These are phyloP conservation scores for Acrobeloides nanus DNA, from an alignment of 2,888 invertebrate species.

Conservation along the genomic window DNA sequence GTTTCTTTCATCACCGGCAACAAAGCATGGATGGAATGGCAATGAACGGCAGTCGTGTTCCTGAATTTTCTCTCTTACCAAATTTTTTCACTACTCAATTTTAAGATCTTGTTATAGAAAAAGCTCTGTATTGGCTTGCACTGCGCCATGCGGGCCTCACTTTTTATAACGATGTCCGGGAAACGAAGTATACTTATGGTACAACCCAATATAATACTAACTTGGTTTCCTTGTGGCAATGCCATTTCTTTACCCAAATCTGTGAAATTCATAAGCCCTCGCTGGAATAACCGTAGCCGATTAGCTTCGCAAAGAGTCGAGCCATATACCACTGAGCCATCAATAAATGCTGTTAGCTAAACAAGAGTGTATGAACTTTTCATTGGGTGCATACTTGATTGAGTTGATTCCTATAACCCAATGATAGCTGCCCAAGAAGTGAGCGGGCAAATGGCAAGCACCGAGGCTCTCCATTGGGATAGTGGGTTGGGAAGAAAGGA, in stretches of 20 bases:
- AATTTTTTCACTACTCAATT: no score
- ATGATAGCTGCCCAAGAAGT: slow-evolving; percentile 76
- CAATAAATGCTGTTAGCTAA: slow-evolving; percentile 63
- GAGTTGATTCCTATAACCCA: slow-evolving; percentile 68
- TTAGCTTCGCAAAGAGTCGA: slow-evolving; percentile 47
- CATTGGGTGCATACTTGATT: slow-evolving; percentile 30
- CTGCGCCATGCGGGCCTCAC: no score
- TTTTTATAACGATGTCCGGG: no score
- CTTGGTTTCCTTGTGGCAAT: slow-evolving; percentile 29
- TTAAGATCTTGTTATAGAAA: slow-evolving; percentile 4
- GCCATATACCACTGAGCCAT: slow-evolving; percentile 51
- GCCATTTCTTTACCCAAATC: slow-evolving; percentile 19
- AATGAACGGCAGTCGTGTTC: slow-evolving; percentile 46
- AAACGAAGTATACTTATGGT: not conserved
- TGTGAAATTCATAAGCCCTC: slow-evolving; percentile 43
- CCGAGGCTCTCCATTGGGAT: slow-evolving; percentile 72
- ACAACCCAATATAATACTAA: not conserved
- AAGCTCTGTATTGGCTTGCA: not conserved
- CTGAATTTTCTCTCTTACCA: slow-evolving; percentile 32
- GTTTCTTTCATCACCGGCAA: slow-evolving; percentile 45
- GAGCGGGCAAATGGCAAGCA: slow-evolving; percentile 69
- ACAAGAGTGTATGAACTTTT: slow-evolving; percentile 1
- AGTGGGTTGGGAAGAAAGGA: slow-evolving; percentile 74
- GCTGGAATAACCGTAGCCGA: slow-evolving; percentile 34
- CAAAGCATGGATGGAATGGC: slow-evolving; percentile 30